Percentiles rank a stretch among this genome's conserved stretches.
Evolutionary conservation across 2,113 vertebrate species (phyloP).

Genomic region (Lycaon pictus): DNA sequence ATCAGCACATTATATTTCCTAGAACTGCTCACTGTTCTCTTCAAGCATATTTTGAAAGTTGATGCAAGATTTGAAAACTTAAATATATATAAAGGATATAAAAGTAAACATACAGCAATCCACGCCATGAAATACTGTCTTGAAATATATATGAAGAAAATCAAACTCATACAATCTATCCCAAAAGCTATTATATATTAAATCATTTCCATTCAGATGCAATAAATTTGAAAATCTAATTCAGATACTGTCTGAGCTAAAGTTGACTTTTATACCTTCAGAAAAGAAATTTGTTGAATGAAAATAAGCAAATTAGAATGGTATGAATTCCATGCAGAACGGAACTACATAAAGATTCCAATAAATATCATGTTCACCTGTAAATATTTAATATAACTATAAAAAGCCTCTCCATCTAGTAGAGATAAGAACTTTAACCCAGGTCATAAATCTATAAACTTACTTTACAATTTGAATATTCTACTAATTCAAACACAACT

Average conservation of each 20-base stretch:
- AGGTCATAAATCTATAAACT: background rate
- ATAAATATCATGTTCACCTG: background rate
- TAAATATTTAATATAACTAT: constrained; percentile 11
- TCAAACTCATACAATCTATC: constrained; percentile 22
- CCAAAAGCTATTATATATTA: constrained; percentile 22
- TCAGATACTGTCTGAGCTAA: background rate
- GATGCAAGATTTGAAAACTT: constrained; percentile 43
- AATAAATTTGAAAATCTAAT: constrained; percentile 32
- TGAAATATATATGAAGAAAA: constrained; percentile 18
- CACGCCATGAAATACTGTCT: background rate
- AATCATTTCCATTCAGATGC: background rate
- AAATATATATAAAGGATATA: background rate
- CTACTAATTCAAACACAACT: constrained; percentile 44
- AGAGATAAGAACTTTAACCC: background rate
- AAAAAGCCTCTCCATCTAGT: background rate
- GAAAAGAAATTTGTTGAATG: constrained; percentile 40
- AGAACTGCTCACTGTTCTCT: background rate
- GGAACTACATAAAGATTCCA: background rate
- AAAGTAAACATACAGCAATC: constrained; percentile 18
- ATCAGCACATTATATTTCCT: background rate
- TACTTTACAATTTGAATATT: constrained; percentile 53
- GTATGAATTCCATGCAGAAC: constrained; percentile 8
- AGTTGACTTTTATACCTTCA: background rate
- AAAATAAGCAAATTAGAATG: constrained; percentile 34
- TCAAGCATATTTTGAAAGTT: constrained; percentile 17